These are phyloP conservation scores for Calliphora vomitoria DNA, from an alignment of 2,888 invertebrate genomes.

Conservation along the genomic window DNA sequence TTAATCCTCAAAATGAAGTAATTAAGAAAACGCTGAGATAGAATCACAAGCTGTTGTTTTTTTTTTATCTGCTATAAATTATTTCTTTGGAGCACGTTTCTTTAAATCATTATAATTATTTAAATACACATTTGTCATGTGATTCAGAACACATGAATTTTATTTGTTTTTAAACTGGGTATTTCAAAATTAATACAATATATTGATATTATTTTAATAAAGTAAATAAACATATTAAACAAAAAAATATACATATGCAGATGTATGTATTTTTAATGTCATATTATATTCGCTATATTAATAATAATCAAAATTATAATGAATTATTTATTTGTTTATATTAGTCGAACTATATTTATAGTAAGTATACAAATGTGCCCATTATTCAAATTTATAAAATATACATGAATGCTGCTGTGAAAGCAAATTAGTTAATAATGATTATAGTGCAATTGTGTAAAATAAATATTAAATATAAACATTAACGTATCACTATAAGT, in stretches of 20 bases:
- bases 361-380: not conserved
- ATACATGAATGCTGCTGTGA: not conserved
- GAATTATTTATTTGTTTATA: no score
- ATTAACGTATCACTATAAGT: not conserved
- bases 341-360: no score
- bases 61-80: not conserved
- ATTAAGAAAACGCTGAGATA: not conserved
- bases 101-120: not conserved
- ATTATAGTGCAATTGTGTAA: constrained; percentile 6
- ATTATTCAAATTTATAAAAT: not conserved
- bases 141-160: constrained; percentile 10
- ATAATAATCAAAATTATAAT: no score
- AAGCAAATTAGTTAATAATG: constrained; percentile 20
- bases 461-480: not conserved
- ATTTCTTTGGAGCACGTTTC: constrained; percentile 5
- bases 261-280: no score
- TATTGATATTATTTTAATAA: constrained; percentile 15
- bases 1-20: not conserved
- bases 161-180: constrained; percentile 1
- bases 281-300: not conserved
- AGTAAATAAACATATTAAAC: not conserved
- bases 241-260: no score
- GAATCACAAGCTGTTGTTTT: not conserved
- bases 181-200: not conserved
- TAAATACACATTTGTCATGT: constrained; percentile 32